Evolutionary conservation across 2,888 invertebrate genomes (phyloP), one percentile per base, ranked within the genome.

Genomic region (Chelonus formosanus): DNA sequence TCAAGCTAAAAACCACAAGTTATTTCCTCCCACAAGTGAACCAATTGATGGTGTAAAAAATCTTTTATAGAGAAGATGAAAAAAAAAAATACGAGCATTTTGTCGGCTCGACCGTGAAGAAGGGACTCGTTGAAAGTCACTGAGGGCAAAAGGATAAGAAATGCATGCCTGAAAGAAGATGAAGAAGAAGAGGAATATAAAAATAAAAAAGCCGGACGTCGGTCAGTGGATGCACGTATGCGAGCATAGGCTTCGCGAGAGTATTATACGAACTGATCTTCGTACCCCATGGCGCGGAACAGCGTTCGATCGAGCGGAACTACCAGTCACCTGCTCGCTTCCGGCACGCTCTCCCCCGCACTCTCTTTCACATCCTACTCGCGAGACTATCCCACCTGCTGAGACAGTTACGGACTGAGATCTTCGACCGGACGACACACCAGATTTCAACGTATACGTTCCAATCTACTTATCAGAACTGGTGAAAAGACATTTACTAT

Each of bases 261-360:
- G 67, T 62, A 71, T 67, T 65, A 70, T 74, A 75, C 73, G 71
- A 73, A 74, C 56, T 79, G 83, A 83, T 83, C 82, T 81, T 78
- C 78, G 78, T 73, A 75, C 76, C 80, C 76, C 78, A 72, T 81
- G 80, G 80, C 80, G 84, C 82, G 84, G 82, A 84, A 84, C 84
- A 81, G 80, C 74, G 77, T 74, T 79, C 83, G 83, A 84, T 84
- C 78, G 80, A 79, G 84, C 80, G 81, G 83, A 84, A 84, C 84
- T 80, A 80, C 81, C 80, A 81, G 83, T 83, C 84, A 83, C 84
- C 84, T 84, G 83, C 79, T 82, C 79, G 80, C 81, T 83, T 83
- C 84, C 83, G 82, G 83, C 82, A 81, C 78, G 75, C 77, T 75
- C 70, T 68, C 62, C 61, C 63, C 57, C 57, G 62, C 67, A 55